Conservation (phyloP, 2,113 vertebrate genomes). For the Drymodes brunneopygia region DNA sequence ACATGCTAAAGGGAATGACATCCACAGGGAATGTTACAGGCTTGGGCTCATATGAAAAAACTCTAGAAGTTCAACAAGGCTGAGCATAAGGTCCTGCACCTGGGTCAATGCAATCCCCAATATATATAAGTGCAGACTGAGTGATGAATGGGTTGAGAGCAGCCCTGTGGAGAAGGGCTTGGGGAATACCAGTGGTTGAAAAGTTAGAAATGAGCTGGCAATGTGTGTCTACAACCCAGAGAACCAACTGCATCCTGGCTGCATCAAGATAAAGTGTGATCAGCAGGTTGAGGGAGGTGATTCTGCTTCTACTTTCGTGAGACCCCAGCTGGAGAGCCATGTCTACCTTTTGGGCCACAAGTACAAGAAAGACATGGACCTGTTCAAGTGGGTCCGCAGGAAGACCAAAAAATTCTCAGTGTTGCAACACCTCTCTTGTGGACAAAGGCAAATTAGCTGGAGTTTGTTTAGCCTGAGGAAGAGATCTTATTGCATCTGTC, state of each 20-base stretch:
- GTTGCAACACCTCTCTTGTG: background rate
- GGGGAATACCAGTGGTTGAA: background rate
- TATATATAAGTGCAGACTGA: background rate
- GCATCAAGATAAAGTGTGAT: background rate
- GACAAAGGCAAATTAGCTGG: background rate
- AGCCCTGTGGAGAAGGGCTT: background rate
- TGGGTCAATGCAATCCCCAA: rapidly evolving
- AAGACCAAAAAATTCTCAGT: background rate
- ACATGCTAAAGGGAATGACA: background rate
- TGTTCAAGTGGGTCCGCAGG: background rate
- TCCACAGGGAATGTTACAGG: background rate
- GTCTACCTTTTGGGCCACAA: background rate
- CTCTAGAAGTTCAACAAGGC: background rate
- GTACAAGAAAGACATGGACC: background rate
- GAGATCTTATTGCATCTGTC: background rate
- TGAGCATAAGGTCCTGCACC: background rate
- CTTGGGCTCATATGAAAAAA: background rate
- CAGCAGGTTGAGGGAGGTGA: background rate
- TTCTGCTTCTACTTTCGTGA: background rate
- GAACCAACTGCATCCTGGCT: background rate
- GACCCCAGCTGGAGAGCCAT: background rate
- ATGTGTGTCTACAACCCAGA: background rate
- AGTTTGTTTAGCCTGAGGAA: background rate
- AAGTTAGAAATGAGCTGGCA: background rate
- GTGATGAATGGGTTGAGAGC: background rate